Percentiles rank a stretch among this genome's conserved stretches.
Evolutionary conservation across 2,888 invertebrate genomes (phyloP).

Genomic region (Morpho helenor): DNA sequence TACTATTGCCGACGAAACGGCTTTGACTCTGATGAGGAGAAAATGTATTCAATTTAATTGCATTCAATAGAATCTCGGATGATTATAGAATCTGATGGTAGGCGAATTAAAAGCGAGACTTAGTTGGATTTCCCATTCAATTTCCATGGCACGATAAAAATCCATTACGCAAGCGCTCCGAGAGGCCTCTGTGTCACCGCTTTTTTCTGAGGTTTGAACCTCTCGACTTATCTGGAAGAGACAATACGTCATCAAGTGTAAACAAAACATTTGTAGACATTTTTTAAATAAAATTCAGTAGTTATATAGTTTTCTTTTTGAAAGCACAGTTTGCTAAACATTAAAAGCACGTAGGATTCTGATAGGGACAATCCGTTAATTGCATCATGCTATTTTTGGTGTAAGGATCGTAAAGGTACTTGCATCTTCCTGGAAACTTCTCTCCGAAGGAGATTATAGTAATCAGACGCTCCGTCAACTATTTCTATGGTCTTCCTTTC

Average conservation of each 20-base stretch:
- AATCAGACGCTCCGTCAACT: too few species aligned
- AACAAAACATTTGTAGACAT: not conserved
- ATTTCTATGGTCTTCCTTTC: too few species aligned
- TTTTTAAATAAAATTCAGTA: too few species aligned
- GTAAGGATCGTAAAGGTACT: too few species aligned
- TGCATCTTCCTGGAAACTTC: too few species aligned
- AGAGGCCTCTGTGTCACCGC: constrained; percentile 50
- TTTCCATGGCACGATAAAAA: constrained; percentile 71
- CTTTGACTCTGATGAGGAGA: constrained; percentile 35
- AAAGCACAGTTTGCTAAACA: too few species aligned
- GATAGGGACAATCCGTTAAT: too few species aligned
- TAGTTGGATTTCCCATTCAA: constrained; percentile 65
- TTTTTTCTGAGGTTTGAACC: constrained; percentile 32
- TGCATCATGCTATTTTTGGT: too few species aligned
- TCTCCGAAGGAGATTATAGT: too few species aligned
- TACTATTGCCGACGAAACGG: not conserved
- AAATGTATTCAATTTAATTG: constrained; percentile 69
- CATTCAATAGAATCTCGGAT: constrained; percentile 71
- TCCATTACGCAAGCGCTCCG: constrained; percentile 57
- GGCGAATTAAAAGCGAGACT: constrained; percentile 69
- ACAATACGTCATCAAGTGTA: constrained; percentile 13
- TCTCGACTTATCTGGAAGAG: constrained; percentile 39
- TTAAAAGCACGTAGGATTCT: too few species aligned
- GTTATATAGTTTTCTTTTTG: too few species aligned
- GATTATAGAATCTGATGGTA: constrained; percentile 68